A percentile compares a stretch with the other conserved stretches of the same genome.
These are phyloP conservation scores for Epinephelus lanceolatus DNA, from an alignment of 2,113 vertebrate genomes.

Conservation along the genomic window DNA sequence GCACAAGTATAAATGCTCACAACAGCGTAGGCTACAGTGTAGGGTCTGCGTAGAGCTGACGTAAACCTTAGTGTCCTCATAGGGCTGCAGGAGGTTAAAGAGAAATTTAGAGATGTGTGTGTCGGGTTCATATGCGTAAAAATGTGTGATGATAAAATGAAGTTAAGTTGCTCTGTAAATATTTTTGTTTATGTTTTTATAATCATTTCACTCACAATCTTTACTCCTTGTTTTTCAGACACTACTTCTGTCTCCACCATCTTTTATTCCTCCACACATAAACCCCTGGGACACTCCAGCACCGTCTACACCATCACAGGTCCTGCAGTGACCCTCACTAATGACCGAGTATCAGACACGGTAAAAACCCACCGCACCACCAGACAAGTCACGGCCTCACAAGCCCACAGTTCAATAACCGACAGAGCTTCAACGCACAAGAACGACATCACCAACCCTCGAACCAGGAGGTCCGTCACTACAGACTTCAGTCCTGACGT, in stretches of 20 bases:
- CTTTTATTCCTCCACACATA: constrained; percentile 30
- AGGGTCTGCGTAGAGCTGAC: no score
- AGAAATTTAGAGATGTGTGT: no score
- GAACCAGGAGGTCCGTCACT: constrained; percentile 44
- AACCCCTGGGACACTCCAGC: constrained; percentile 15
- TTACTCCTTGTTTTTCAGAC: constrained; percentile 56
- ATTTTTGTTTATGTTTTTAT: no score
- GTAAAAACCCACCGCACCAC: background rate
- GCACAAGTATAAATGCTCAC: no score
- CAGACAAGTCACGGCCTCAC: background rate
- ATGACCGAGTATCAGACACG: background rate
- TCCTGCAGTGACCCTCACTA: background rate
- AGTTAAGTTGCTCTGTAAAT: background rate
- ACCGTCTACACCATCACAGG: background rate
- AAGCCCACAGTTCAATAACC: background rate
- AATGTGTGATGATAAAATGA: no score
- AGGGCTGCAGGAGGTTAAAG: no score
- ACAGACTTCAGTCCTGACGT: background rate
- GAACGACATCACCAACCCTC: constrained; percentile 20
- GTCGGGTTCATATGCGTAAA: no score
- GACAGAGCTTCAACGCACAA: background rate
- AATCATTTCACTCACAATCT: background rate
- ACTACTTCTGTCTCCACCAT: constrained; percentile 31
- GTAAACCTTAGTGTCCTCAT: no score
- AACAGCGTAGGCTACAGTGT: no score